Evolutionary conservation across 2,888 invertebrate species (phyloP).

Genomic region (Synergus japonicus): DNA sequence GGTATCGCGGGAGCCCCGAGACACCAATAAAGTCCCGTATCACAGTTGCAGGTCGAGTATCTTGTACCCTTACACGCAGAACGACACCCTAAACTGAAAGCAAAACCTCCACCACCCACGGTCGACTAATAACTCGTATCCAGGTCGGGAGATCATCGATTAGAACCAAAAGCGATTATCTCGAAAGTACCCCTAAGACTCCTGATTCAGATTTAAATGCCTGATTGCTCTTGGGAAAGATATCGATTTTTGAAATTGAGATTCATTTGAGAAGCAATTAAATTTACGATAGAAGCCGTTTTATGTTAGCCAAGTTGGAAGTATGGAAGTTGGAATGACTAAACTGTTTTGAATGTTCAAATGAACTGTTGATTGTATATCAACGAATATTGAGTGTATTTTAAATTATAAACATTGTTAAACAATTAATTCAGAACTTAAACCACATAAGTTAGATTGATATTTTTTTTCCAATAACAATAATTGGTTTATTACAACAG

Average conservation of each 20-base stretch:
- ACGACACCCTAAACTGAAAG: conserved; percentile 36
- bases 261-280: background rate
- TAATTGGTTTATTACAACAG: no score
- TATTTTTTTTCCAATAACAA: no score
- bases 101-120: conserved; percentile 29
- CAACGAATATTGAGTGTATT: no score
- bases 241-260: conserved; percentile 26
- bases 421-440: no score
- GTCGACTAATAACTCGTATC: conserved; percentile 45
- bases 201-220: conserved; percentile 20
- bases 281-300: background rate
- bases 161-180: conserved; percentile 63
- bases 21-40: conserved; percentile 73
- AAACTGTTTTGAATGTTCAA: no score
- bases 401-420: no score
- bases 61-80: conserved; percentile 49
- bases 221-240: conserved; percentile 22
- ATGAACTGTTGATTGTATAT: no score
- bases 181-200: conserved; percentile 29
- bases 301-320: no score
- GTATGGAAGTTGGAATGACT: no score
- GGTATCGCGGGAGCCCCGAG: conserved; percentile 65
- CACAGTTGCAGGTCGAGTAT: conserved; percentile 61
- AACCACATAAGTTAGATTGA: no score
- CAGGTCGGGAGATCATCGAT: conserved; percentile 59